Evolutionary conservation across 2,113 vertebrate genomes (phyloP), one percentile per base, ranked within the genome.

Genomic region (Corythornis vintsioides): DNA sequence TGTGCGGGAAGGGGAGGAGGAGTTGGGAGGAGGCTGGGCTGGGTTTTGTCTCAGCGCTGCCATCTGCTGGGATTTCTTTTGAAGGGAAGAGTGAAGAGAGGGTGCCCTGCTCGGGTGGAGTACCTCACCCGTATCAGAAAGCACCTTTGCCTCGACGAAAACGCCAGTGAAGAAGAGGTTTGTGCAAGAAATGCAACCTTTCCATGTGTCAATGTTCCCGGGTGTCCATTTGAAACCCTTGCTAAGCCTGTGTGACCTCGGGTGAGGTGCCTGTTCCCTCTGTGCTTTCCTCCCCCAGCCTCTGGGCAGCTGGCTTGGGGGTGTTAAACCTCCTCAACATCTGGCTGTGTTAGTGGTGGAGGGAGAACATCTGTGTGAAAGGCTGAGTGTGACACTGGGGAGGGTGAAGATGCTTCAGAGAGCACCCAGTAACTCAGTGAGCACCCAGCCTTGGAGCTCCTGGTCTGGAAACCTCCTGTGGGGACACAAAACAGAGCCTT

Each of bases 201-300:
- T 56, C 52, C 56, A 61, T 15, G 57, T 53, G 52, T 19, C 12
- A 18, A 25, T 47, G 31, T 59, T 48, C 45, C 35, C 45, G 47
- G 28, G 69, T 63, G 13, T 55, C 65, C n/a, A 40, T 83, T 25
- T 33, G 52, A 88, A 77, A 57, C 28, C 52, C 28, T 66, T 25
- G 38, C 57, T 88, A 38, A 74, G 56, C 16, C 1, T 0, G 14
- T 28, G 42, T n/a, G 42, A 74, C 55, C 56, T 71, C 28, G 19
- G 2, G 42, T 60, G 17, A 59, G 53, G 15, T 71, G 38, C 38
- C 33, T 65, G 70, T 69, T 79, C 45, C 35, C 33, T 33, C 79
- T 2, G 0, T 8, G n/a, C 65, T 48, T 70, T 67, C 1, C 1
- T 26, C 16, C 19, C 73, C 1, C 20, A 4, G 0, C 5, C 16